Percentiles rank a stretch among this genome's conserved stretches.
Conservation (phyloP, 1,140 invertebrate species). For the Brachystomella parvula region DNA sequence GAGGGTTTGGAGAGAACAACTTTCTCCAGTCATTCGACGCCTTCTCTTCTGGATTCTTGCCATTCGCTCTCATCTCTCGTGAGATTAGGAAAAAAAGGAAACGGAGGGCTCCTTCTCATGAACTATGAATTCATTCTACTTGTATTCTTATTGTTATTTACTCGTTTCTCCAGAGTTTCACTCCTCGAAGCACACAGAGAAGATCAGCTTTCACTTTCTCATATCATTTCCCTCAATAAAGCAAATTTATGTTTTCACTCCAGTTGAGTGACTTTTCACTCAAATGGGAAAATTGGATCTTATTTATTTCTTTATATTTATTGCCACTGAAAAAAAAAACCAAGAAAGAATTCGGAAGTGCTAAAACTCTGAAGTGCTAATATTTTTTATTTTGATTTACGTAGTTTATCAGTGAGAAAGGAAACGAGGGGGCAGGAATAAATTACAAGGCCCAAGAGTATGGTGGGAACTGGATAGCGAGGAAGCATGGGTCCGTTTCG, state of each 20-base stretch:
- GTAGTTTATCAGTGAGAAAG: constrained; percentile 47
- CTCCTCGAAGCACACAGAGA: too few relatives aligned
- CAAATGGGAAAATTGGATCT: too few relatives aligned
- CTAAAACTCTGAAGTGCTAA: too few relatives aligned
- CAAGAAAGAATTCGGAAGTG: too few relatives aligned
- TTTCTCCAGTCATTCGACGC: constrained; percentile 7
- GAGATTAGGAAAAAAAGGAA: neutral
- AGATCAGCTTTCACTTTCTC: too few relatives aligned
- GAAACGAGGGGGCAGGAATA: constrained; percentile 44
- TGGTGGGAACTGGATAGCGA: constrained; percentile 40
- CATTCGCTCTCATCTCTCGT: neutral
- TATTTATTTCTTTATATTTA: constrained; percentile 5
- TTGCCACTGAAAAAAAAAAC: too few relatives aligned
- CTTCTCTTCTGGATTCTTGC: neutral
- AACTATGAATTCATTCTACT: constrained; percentile 5
- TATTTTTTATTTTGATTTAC: neutral
- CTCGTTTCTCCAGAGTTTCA: neutral
- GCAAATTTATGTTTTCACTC: too few relatives aligned
- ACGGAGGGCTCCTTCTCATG: neutral
- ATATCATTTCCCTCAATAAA: too few relatives aligned
- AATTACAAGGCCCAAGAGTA: constrained; percentile 43
- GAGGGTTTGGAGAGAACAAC: neutral
- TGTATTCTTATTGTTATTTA: neutral
- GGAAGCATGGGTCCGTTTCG: constrained; percentile 52
- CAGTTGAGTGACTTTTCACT: too few relatives aligned